Base-by-base conservation (phyloP, 2,797 vertebrate species). In the Pelochelys cantorii region DNA sequence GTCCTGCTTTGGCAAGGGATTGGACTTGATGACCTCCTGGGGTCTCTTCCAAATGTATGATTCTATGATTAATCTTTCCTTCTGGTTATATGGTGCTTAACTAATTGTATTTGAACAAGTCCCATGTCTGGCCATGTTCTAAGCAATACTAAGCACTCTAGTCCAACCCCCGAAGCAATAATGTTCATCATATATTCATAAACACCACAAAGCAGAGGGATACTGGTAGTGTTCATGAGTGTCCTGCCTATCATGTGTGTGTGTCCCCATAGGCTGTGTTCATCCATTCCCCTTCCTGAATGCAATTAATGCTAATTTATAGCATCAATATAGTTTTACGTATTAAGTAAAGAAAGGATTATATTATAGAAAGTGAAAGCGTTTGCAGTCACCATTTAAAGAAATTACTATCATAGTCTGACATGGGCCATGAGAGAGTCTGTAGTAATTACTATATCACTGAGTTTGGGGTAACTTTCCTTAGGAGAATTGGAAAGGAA, bases 201-300 rank as follows among this genome's bases (percentile, higher is more conserved):
- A 60, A 82, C 83, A 68, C 7, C 42, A 37, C 12, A 74, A 48
- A 74, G 42, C 23, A 74, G 71, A 48, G 37, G 71, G 37, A 42
- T 22, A 25, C 5, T n/a, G 37, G 22, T 42, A 74, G 42, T 74
- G 6, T 42, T 37, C 4, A 74, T 22, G 34, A 7, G 4, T 42
- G 23, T 74, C 71, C 71, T 42, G 11, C 71, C 71, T 42, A 74
- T 25, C 2, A 7, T 48, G 65, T 34, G 11, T 34, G 11, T 71
- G n/a, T 71, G 20, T 23, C 71, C 25, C 12, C 22, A 74, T 74
- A 74, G 42, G 13, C 37, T 74, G 71, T 65, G 42, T 25, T 4
- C n/a, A 77, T 12, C 22, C 9, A 1, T 59, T 89, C 22, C 75
- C 0, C 1, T 62, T 18, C 18, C 55, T 1, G 1, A 29, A 29